A percentile compares a stretch with the other conserved stretches of the same genome.
These are phyloP conservation scores for Hymenochirus boettgeri DNA, from an alignment of 2,113 vertebrate species.

Conservation along the genomic window DNA sequence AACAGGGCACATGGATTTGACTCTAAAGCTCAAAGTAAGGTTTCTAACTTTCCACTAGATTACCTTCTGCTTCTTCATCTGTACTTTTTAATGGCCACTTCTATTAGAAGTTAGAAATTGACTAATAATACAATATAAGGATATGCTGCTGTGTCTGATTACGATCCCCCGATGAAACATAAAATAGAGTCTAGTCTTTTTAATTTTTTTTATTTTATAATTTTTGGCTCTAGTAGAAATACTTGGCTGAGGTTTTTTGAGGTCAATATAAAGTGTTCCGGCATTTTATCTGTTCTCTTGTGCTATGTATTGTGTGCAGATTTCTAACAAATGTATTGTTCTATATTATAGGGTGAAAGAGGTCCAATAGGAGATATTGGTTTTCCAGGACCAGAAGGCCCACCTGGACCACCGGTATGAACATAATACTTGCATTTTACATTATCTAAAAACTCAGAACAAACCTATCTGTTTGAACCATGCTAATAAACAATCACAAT, in stretches of 20 bases:
- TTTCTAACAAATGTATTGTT: background rate
- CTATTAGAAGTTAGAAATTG: background rate
- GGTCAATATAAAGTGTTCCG: background rate
- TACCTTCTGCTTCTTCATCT: conserved; percentile 5
- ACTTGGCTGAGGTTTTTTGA: background rate
- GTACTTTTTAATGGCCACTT: background rate
- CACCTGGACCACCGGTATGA: conserved; percentile 82
- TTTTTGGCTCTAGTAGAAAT: conserved; percentile 4
- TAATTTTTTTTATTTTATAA: background rate
- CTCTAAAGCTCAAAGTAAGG: background rate
- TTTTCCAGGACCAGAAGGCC: conserved; percentile 92
- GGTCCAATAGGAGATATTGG: conserved; percentile 90
- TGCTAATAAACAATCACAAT: no score
- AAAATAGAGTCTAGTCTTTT: background rate
- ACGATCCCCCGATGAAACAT: background rate
- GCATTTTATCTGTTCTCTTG: background rate
- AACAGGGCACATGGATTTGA: background rate
- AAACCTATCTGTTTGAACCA: no score
- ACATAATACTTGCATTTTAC: conserved; percentile 32
- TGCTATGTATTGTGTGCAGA: conserved; percentile 1
- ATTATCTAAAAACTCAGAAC: no score
- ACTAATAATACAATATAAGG: background rate
- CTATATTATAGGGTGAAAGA: conserved; percentile 75
- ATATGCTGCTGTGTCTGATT: background rate
- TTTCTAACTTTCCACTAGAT: background rate